These are phyloP conservation scores for Dipodomys spectabilis DNA, from an alignment of 2,113 vertebrate genomes.

Conservation along the genomic window DNA sequence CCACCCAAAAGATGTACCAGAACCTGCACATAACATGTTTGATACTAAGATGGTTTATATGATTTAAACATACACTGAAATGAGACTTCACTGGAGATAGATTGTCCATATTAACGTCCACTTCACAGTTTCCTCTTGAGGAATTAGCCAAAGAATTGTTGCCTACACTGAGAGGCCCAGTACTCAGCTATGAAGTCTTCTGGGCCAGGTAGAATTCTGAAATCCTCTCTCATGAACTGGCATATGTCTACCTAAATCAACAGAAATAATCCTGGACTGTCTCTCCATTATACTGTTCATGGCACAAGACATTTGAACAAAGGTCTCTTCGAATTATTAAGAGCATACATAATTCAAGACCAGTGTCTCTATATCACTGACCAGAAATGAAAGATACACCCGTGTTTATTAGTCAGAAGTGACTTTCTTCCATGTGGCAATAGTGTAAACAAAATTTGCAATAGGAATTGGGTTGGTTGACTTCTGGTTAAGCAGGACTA, in stretches of 20 bases:
- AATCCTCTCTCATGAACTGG: not conserved
- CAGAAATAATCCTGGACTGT: not conserved
- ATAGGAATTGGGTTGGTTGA: not conserved
- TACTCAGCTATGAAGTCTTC: not conserved
- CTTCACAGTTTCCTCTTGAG: not conserved
- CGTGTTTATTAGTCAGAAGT: not conserved
- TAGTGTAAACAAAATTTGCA: not conserved
- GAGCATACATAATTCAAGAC: not conserved
- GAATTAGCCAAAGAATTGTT: not conserved
- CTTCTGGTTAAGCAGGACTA: not conserved
- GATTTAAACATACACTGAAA: not conserved
- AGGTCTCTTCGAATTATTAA: not conserved
- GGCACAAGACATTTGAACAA: not conserved
- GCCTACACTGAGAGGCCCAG: not conserved
- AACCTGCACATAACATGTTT: not conserved
- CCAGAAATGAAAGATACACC: not conserved
- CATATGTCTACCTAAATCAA: not conserved
- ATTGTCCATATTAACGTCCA: not conserved
- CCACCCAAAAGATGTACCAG: not conserved
- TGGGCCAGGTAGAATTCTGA: not conserved
- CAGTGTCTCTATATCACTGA: not conserved
- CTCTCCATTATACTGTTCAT: not conserved
- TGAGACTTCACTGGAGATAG: not conserved
- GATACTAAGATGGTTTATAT: not conserved
- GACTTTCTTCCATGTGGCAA: not conserved